phyloP scores from a whole-genome alignment of 2,797 vertebrate species.

The Acanthis flammea region DNA sequence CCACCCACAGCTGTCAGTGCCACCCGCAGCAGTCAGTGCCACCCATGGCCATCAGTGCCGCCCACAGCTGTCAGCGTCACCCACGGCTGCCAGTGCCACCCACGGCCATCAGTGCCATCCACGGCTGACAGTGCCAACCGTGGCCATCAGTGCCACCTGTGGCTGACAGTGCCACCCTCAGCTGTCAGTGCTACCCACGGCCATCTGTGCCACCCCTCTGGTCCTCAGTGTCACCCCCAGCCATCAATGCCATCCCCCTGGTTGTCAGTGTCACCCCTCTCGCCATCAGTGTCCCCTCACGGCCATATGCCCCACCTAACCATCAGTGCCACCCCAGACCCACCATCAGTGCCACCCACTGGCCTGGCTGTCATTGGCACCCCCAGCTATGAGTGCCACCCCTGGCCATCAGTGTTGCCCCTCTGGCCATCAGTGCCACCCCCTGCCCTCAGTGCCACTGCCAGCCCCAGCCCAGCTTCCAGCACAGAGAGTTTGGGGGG shows the following conservation, averaged over 20 bases:
- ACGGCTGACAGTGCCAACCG: rapidly evolving
- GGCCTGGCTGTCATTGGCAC: too few relatives aligned
- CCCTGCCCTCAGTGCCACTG: too few relatives aligned
- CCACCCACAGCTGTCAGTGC: rapidly evolving
- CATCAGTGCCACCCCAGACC: background rate
- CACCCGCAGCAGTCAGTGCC: rapidly evolving
- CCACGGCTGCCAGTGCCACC: background rate
- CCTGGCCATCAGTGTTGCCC: too few relatives aligned
- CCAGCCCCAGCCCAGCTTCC: background rate
- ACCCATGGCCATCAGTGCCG: too few relatives aligned
- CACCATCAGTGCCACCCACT: rapidly evolving
- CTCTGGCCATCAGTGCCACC: background rate
- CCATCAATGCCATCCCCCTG: background rate
- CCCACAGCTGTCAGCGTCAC: background rate
- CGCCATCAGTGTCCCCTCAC: background rate
- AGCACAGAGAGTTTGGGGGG: rapidly evolving
- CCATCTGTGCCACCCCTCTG: background rate
- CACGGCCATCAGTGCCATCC: too few relatives aligned
- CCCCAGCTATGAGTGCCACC: rapidly evolving
- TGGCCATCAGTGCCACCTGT: too few relatives aligned
- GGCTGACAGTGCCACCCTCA: rapidly evolving
- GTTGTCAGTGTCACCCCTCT: background rate
- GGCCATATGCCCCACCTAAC: too few relatives aligned
- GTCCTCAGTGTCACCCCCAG: background rate
- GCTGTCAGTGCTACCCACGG: background rate